Evolutionary conservation across 1,140 invertebrate species (phyloP).

Genomic region (Drosophila kepulauana): DNA sequence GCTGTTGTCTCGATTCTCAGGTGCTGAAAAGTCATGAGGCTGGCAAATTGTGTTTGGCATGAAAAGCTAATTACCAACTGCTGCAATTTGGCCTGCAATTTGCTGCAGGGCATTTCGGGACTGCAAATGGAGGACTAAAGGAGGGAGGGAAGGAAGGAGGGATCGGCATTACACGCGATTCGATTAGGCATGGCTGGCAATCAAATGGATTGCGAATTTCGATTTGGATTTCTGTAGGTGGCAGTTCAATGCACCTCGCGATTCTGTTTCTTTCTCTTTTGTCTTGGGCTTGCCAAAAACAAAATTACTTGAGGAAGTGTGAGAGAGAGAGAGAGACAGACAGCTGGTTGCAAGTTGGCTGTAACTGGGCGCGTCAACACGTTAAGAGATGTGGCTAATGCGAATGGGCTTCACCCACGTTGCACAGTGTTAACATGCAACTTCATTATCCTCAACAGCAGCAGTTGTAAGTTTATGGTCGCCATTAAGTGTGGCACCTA

Average conservation of each 20-base stretch:
- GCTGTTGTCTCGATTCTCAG: conserved; percentile 10
- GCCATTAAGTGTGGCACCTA: conserved; percentile 75
- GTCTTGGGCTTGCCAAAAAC: conserved; percentile 64
- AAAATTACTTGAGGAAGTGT: conserved; percentile 59
- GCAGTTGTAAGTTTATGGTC: conserved; percentile 65
- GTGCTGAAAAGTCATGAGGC: conserved; percentile 29
- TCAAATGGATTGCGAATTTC: conserved; percentile 6
- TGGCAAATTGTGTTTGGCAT: conserved; percentile 13
- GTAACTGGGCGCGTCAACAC: conserved; percentile 65
- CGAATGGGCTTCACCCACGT: conserved; percentile 66
- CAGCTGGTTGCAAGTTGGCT: conserved; percentile 3
- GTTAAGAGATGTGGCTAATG: conserved; percentile 66
- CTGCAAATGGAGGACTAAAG: neutral
- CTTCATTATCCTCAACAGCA: conserved; percentile 73
- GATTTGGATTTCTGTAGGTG: conserved; percentile 1
- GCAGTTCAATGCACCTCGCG: conserved; percentile 69
- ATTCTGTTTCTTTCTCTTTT: conserved; percentile 19
- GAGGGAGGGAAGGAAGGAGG: neutral
- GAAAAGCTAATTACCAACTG: conserved; percentile 28
- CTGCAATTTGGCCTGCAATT: conserved; percentile 5
- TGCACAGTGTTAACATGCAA: conserved; percentile 76
- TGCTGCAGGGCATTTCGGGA: conserved; percentile 6
- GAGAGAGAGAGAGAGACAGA: neutral
- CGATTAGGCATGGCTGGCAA: conserved; percentile 21
- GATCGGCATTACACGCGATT: neutral